A percentile compares a stretch with the other conserved stretches of the same genome.
Evolutionary conservation across 2,888 invertebrate species (phyloP).

Genomic region (Aelia acuminata): DNA sequence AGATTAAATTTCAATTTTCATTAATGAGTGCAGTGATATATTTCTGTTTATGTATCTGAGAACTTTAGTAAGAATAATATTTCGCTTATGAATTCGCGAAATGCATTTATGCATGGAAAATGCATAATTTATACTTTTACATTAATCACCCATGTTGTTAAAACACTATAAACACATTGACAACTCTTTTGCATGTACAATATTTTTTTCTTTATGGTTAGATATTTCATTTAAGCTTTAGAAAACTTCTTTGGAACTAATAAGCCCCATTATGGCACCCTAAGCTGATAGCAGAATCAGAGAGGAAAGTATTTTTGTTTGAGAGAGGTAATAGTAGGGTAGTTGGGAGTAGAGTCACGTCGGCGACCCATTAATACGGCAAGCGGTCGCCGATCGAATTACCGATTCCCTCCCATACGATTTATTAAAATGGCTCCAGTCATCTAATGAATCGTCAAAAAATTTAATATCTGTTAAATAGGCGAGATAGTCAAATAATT

Average conservation of each 20-base stretch:
- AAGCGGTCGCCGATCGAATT: not conserved
- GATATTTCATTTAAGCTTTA: not conserved
- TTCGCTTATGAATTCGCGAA: no score
- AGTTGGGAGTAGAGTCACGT: not conserved
- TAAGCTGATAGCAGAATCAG: not conserved
- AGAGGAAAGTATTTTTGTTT: constrained; percentile 19
- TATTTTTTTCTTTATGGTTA: not conserved
- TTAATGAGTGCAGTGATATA: no score
- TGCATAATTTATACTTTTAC: no score
- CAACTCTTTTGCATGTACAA: no score
- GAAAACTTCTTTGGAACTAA: not conserved
- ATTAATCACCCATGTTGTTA: no score
- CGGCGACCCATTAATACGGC: not conserved
- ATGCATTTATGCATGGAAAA: no score
- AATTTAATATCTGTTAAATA: constrained; percentile 23
- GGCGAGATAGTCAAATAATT: not conserved
- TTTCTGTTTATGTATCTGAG: no score
- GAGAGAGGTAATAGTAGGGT: not conserved
- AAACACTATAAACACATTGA: no score
- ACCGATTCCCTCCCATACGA: not conserved
- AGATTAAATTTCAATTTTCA: no score
- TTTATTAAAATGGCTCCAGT: constrained; percentile 19
- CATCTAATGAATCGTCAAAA: not conserved
- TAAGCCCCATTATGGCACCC: not conserved
- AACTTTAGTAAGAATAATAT: no score